phyloP scores from a whole-genome alignment of 1,140 invertebrate species.

The Subanguina moxae region DNA sequence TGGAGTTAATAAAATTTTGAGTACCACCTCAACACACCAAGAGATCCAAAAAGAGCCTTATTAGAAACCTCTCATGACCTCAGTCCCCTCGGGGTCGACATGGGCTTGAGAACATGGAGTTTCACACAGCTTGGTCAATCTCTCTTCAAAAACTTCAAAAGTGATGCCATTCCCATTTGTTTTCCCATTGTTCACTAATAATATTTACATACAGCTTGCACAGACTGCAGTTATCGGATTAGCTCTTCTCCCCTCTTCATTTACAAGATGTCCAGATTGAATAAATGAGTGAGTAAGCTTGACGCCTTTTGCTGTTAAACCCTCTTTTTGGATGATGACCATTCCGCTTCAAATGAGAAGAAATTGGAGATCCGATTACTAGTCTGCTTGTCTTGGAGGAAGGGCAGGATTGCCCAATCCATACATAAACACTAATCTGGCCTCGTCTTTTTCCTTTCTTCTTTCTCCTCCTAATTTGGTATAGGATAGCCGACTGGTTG shows the following conservation, averaged over 20 bases:
- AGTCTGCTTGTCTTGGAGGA: not conserved
- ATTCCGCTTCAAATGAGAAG: constrained; percentile 2
- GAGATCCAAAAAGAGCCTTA: too few species aligned
- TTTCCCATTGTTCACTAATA: not conserved
- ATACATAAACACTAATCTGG: not conserved
- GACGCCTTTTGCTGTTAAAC: not conserved
- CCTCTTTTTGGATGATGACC: constrained; percentile 3
- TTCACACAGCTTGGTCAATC: too few species aligned
- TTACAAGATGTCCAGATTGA: not conserved
- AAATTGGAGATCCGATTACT: constrained; percentile 4
- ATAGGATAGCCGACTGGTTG: not conserved
- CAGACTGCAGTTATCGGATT: not conserved
- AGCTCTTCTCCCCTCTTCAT: not conserved
- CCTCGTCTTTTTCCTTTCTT: not conserved
- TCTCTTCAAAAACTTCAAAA: too few species aligned
- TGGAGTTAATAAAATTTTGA: too few species aligned
- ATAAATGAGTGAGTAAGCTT: not conserved
- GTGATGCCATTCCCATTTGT: too few species aligned
- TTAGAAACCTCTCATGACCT: too few species aligned
- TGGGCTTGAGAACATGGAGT: too few species aligned
- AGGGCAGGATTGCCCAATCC: not conserved
- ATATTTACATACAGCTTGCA: not conserved
- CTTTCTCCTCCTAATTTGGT: not conserved
- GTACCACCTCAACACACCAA: too few species aligned
- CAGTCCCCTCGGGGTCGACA: too few species aligned